Base-by-base conservation (phyloP, 2,797 vertebrate species). In the Triplophysa bombifrons region DNA sequence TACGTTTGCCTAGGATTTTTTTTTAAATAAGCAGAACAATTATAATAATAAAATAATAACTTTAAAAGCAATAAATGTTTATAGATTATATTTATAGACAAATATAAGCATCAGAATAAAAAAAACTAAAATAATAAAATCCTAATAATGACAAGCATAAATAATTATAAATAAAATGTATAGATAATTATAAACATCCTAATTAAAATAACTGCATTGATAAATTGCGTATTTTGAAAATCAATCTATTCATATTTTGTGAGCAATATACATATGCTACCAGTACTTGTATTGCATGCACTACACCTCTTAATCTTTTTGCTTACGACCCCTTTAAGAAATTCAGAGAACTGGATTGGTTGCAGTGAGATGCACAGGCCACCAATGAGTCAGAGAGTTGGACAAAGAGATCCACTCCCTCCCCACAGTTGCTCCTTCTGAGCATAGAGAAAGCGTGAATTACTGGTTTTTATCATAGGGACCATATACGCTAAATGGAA, bases 361-460 rank as follows among this genome's bases (percentile, higher is more conserved):
- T 55, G 61, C 79, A 76, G 60, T 30, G 19, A 13, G 60, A 14
- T 50, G 7, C 16, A 51, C 46, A 75, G 3, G 85, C 81, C 75
- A 80, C 93, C 94, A 95, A 93, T 95, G 69, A 80, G n/a, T 83
- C 81, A 2, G 58, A 70, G 77, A 80, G 84, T 74, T 90, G 85
- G 88, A 92, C 91, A 92, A 92, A 92, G 93, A 91, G 93, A 94
- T 94, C 94, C 86, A 91, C 84, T 94, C 88, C 74, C 61, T 82
- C 84, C 56, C 88, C 83, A 85, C 72, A 55, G 82, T 30, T 17
- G 73, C 58, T 81, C 80, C 64, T 82, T 56, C 84, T 73, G 81
- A 86, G 81, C 83, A 71, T 81, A 84, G 84, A 81, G 85, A 81
- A 87, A 50, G 51, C 17, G 89, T 86, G n/a, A 82, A 72, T 84